phyloP scores from a whole-genome alignment of 2,113 vertebrate genomes.

The Motacilla alba region DNA sequence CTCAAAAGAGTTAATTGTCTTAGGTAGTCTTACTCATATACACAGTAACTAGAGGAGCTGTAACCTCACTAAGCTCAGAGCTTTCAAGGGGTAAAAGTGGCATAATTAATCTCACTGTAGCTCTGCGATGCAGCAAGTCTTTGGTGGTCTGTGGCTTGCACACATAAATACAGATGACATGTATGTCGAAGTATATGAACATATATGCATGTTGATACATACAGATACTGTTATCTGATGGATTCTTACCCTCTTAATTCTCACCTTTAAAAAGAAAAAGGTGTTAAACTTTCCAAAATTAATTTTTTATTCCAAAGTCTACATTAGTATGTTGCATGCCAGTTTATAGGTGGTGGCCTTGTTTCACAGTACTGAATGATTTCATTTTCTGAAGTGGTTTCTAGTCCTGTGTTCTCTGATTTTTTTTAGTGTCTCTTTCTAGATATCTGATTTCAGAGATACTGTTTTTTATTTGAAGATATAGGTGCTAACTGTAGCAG shows the following conservation, averaged over 20 bases:
- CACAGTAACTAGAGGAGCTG: background rate
- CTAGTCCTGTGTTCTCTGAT: background rate
- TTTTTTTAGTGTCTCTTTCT: background rate
- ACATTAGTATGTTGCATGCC: background rate
- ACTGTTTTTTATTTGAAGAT: background rate
- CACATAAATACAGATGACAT: background rate
- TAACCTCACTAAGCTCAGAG: background rate
- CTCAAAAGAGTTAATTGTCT: background rate
- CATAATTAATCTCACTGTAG: background rate
- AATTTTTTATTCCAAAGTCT: background rate
- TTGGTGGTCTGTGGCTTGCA: background rate
- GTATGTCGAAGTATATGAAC: fast-evolving
- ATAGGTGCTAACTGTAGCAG: background rate
- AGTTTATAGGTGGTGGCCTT: background rate
- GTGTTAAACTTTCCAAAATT: background rate
- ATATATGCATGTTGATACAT: background rate
- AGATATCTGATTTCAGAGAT: background rate
- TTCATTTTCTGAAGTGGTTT: background rate
- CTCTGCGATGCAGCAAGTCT: background rate
- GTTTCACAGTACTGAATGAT: background rate
- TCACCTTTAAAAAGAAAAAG: background rate
- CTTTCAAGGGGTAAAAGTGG: background rate
- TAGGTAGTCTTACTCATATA: background rate
- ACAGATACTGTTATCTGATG: background rate
- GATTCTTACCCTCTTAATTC: background rate